Evolutionary conservation across 2,888 invertebrate genomes (phyloP), one percentile per base, ranked within the genome.

Genomic region (Eumerus sabulonum): DNA sequence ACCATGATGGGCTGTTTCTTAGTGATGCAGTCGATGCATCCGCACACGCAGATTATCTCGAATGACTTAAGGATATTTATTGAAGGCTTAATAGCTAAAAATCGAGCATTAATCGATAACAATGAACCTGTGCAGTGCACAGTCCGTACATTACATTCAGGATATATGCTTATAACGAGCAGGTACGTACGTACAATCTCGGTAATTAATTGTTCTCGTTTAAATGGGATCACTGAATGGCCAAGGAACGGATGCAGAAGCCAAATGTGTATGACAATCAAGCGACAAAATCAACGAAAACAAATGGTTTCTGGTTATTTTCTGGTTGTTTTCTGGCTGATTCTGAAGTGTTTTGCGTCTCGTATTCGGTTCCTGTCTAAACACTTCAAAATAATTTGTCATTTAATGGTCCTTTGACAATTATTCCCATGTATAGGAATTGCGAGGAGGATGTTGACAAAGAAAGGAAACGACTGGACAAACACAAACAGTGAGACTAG

Each of bases 321-420:
- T 35, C 2, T 27, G 18, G 50, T 5, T 47, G 45, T 35, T 13
- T 19, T 42, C 17, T 27, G 35, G 57, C 50, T 47, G 11, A 45
- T 47, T 51, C 13, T 17, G 18, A 53, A 48, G 27, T 56, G 45
- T 38, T 56, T 66, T 70, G 51, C 27, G 27, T 27, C 27, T 27
- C 27, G 27, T 27, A 27, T 27, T 27, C 7, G 51, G 27, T 50
- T 70, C 83, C 85, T 87, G 87, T 87, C 87, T 84, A 87, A 87
- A 87, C 87, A 87, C 85, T 86, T 87, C 87, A 87, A 85, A 87
- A 87, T 85, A 87, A 84, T 87, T 85, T 87, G 86, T 87, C 86
- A 87, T 85, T 84, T 83, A 83, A 84, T 83, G 83, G 84, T n/a
- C 47, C 36, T 18, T 51, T 16, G 67, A 60, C 48, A 60, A 45